Base-by-base conservation (phyloP, 1,140 invertebrate species). In the Platyscapa corneri region DNA sequence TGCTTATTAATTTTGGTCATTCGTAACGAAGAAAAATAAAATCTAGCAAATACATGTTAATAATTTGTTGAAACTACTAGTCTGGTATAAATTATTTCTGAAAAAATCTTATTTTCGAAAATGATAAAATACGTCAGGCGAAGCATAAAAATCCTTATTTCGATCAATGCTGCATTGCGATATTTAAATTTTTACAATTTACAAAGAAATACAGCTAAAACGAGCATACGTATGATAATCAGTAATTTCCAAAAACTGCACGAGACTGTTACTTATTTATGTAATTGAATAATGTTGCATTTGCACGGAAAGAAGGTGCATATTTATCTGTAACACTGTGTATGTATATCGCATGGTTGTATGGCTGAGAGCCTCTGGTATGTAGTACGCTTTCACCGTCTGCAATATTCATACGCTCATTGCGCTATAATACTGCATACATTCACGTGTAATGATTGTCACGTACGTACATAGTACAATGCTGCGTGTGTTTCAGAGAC, bases 381-480 rank as follows among this genome's bases (percentile, higher is more conserved):
- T 91, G 90, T 89, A 88, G 90, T 91, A 90, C 90, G 90, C 90
- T 91, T 91, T 91, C 90, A 91, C 90, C 90, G 88, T 90, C 89
- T 90, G 87, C 89, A 89, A 90, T 91, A 91, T 91, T 90, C 88
- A 90, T 91, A 89, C 30, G 64, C 67, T 83, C 64, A 67, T 67
- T 67, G 80, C 75, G 70, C 46, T 86, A 86, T 82, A 70, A 82
- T 86, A 56, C 85, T 30, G 85, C 85, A 74, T 70, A 74, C 64
- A 56, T 34, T 77, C 79, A 77, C 84, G 84, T 82, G 74, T 64
- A 76, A 82, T 78, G 79, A 86, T 86, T 86, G 72, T 86, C 84
- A 86, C 84, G 79, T 75, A 32, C 56, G 60, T 76, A 65, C 79
- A 49, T 74, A 80, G 67, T 80, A 74, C 77, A 85, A 85, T 85